Evolutionary conservation across 1,140 invertebrate species (phyloP).

Genomic region (Drosophila fuyamai): DNA sequence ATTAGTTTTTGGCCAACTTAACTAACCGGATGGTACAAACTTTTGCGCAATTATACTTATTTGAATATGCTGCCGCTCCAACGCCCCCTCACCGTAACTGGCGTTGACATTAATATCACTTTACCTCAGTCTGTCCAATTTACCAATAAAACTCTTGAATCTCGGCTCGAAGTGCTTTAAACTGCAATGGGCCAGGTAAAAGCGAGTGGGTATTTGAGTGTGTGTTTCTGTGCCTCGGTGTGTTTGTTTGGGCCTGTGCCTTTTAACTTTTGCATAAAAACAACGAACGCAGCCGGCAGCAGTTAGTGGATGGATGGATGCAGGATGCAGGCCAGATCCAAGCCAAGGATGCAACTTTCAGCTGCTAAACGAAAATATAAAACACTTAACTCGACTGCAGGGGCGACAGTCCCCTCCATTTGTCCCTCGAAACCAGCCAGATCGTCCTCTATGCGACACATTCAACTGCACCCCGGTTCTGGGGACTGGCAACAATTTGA

Average conservation of each 20-base stretch:
- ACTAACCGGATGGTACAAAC: slow-evolving; percentile 9
- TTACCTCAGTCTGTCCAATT: slow-evolving; percentile 80
- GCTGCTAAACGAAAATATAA: slow-evolving; percentile 83
- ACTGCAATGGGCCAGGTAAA: slow-evolving; percentile 54
- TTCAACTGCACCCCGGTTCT: slow-evolving; percentile 21
- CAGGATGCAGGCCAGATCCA: slow-evolving; percentile 20
- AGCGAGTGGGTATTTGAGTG: slow-evolving; percentile 33
- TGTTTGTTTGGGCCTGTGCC: slow-evolving; percentile 50
- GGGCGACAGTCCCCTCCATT: slow-evolving; percentile 34
- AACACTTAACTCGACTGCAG: slow-evolving; percentile 79
- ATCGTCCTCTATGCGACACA: slow-evolving; percentile 20
- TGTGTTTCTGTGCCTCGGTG: slow-evolving; percentile 10
- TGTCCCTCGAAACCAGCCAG: slow-evolving; percentile 44
- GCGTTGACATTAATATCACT: slow-evolving; percentile 74
- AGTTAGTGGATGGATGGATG: slow-evolving; percentile 60
- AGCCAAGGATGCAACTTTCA: slow-evolving; percentile 77
- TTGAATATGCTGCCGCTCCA: slow-evolving; percentile 14
- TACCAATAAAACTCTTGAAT: slow-evolving; percentile 77
- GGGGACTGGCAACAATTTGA: slow-evolving; percentile 63
- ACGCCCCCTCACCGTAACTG: background rate
- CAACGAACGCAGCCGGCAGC: slow-evolving; percentile 61
- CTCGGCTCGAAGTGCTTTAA: slow-evolving; percentile 65
- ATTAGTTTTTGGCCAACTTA: slow-evolving; percentile 7
- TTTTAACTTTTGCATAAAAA: slow-evolving; percentile 80
- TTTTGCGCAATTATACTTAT: slow-evolving; percentile 21